A percentile compares a stretch with the other conserved stretches of the same genome.
phyloP scores from a whole-genome alignment of 1,140 invertebrate genomes.

The Bursaphelenchus mucronatus region DNA sequence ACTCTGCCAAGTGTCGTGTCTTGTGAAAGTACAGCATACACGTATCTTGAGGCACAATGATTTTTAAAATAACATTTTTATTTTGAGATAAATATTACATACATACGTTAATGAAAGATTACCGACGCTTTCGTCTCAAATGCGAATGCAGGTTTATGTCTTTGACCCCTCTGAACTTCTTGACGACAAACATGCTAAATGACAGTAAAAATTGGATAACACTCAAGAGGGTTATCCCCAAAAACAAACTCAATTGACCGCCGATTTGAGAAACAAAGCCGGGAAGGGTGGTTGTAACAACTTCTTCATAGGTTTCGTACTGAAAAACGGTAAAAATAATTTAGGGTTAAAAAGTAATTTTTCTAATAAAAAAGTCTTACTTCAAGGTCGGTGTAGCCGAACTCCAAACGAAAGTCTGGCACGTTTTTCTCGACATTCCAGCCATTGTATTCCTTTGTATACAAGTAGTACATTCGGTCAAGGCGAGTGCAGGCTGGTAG shows the following conservation, averaged over 20 bases:
- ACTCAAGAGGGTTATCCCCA: slow-evolving; percentile 35
- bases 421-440: slow-evolving; percentile 1
- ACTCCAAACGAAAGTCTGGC: slow-evolving; percentile 10
- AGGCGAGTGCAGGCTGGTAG: slow-evolving; percentile 9
- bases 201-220: slow-evolving; percentile 32
- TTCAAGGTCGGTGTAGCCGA: slow-evolving; percentile 13
- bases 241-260: slow-evolving; percentile 36
- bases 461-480: slow-evolving; percentile 10
- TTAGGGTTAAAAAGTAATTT: too few relatives aligned
- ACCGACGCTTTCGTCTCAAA: too few relatives aligned
- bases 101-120: too few relatives aligned
- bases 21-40: too few relatives aligned
- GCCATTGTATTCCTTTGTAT: slow-evolving; percentile 5
- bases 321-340: neutral
- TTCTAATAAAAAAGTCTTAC: neutral
- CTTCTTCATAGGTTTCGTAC: slow-evolving; percentile 20
- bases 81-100: too few relatives aligned
- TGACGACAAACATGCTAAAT: neutral
- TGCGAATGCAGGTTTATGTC: too few relatives aligned
- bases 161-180: too few relatives aligned
- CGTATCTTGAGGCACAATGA: too few relatives aligned
- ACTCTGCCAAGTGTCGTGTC: too few relatives aligned
- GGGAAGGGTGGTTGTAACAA: neutral
- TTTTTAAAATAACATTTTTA: too few relatives aligned
- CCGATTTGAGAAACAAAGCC: slow-evolving; percentile 43